These are phyloP conservation scores for Gymnobelideus leadbeateri DNA, from an alignment of 2,113 vertebrate species.

Conservation along the genomic window DNA sequence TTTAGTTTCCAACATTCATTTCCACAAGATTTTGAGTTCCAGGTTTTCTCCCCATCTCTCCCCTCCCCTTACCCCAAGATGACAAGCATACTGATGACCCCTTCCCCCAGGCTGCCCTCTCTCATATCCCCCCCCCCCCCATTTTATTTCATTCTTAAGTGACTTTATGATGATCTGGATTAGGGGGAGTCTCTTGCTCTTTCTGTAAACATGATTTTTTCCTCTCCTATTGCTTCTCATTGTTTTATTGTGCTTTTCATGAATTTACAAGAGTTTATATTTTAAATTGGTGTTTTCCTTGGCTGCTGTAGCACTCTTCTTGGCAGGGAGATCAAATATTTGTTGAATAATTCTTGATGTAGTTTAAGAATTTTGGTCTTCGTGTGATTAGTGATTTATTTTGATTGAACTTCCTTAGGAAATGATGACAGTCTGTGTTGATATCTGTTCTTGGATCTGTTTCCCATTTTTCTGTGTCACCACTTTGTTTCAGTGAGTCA, in stretches of 20 bases:
- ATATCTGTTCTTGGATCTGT: background rate
- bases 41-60: no score
- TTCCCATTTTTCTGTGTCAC: background rate
- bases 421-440: background rate
- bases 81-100: no score
- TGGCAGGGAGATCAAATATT: background rate
- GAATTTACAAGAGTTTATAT: background rate
- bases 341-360: background rate
- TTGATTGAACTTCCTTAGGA: background rate
- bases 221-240: background rate
- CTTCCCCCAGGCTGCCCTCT: no score
- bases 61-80: no score
- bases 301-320: background rate
- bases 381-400: background rate
- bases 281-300: background rate
- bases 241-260: background rate
- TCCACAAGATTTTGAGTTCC: no score
- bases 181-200: background rate
- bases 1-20: no score
- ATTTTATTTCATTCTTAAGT: background rate
- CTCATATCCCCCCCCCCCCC: no score
- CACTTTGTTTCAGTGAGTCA: background rate
- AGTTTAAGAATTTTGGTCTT: background rate
- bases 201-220: background rate
- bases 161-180: background rate